Evolutionary conservation across 2,797 vertebrate genomes (phyloP).

Genomic region (Emys orbicularis): DNA sequence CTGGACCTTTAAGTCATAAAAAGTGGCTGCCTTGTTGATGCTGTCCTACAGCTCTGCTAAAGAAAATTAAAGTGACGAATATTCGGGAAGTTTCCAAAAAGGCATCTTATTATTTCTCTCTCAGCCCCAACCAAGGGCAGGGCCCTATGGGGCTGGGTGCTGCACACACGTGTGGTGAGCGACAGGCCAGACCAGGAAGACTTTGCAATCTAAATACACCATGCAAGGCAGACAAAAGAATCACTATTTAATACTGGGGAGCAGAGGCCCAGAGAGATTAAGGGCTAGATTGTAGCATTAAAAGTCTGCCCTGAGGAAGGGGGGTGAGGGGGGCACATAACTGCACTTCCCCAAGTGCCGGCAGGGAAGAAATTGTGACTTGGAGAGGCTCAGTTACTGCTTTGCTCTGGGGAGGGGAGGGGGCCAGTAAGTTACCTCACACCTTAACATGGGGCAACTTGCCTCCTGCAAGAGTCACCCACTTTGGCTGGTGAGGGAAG

Average conservation of each 20-base stretch:
- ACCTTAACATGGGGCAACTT: background rate
- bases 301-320: background rate
- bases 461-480: background rate
- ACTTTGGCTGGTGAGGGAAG: background rate
- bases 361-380: background rate
- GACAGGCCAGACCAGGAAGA: rapidly evolving
- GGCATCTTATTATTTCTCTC: rapidly evolving
- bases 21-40: background rate
- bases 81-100: background rate
- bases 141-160: background rate
- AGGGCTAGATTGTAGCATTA: background rate
- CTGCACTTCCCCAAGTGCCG: constrained; percentile 32
- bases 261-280: background rate
- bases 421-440: background rate
- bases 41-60: rapidly evolving
- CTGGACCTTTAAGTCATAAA: rapidly evolving
- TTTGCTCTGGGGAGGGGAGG: background rate
- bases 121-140: background rate
- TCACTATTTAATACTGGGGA: background rate
- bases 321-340: background rate
- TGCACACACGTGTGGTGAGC: background rate
- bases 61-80: background rate
- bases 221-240: background rate
- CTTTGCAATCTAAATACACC: rapidly evolving
- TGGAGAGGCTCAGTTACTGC: background rate